Evolutionary conservation across 2,888 invertebrate genomes (phyloP), one percentile per base, ranked within the genome.

Genomic region (Conomelus anceps): DNA sequence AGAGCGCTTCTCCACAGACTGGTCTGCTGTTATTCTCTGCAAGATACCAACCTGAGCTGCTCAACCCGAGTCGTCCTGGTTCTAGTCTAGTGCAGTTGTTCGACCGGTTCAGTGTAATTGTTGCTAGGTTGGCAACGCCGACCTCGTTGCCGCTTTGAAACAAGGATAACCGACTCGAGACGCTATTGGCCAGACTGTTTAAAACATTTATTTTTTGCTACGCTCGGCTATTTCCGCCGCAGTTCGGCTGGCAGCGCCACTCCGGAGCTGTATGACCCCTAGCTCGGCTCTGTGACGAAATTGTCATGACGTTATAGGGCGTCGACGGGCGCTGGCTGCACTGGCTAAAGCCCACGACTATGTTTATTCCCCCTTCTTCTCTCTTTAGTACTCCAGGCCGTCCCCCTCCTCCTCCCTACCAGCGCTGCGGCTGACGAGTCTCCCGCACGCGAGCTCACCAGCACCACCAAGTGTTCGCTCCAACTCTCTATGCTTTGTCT

Each of bases 251-350:
- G 86, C 89, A 41, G 88, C 90, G 90, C 63, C 86, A 13, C 29
- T 20, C 26, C 86, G 24, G 26, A 29, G 24, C 86, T 89, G 89
- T 90, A 90, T 90, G 90, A 90, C 90, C 90, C 90, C 89, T 88
- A 90, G 90, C 90, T 90, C 89, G 89, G 63, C 63, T 63, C 90
- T 90, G 90, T 90, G 90, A 90, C 90, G 90, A 90, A 90, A 90
- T 90, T 90, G 90, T 89, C 90, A 90, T 90, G 90, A 90, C 90
- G 90, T 90, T 90, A 90, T 86, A 90, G 41, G 90, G 88, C 90
- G 90, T 89, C 90, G 13, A 23, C 26, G 90, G 86, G 90, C 86
- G 89, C 89, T 85, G 85, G 85, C 86, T 13, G 85, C 90, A 84
- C 88, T 89, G 90, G 85, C 89, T 90, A 90, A 90, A 90, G 90